Base-by-base conservation (phyloP, 2,888 invertebrate genomes). In the Antheraea yamamai region DNA sequence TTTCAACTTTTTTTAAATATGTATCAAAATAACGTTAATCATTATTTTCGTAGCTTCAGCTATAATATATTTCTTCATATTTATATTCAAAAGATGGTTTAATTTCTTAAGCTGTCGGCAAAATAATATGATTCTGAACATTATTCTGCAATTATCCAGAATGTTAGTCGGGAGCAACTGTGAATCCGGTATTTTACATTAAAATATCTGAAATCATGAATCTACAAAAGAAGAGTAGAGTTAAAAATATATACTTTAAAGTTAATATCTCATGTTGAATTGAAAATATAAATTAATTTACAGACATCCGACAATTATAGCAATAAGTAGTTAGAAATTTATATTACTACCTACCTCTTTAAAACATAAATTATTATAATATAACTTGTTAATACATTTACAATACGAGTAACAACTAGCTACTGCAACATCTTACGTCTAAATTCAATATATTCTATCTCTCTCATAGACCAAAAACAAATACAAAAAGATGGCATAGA, bases 361-460 rank as follows among this genome's bases (percentile, higher is more conserved):
- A 35, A 70, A 70, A 68, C 20, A 68, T 1, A 35, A 30, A 35
- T 66, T 68, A 68, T 20, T 39, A 70, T n/a, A 30, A 66, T 30
- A 66, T 66, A 30, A 66, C 26, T 61, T 61, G 16, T 68, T 18
- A 73, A 26, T 20, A 73, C 55, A 73, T 73, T 30, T 73, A 75
- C 35, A 58, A 39, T 71, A 72, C 61, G 58, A 61, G 47, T 73
- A 75, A 58, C 55, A 72, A 75, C 72, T 51, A 61, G 64, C 75
- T 75, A 75, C 75, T 75, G 71, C 51, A 75, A 75, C 75, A 75
- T 26, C 75, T 75, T 75, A 75, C 10, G 12, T 30, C 64, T 66
- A 66, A 26, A 30, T 66, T 26, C 39, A 20, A 70, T 70, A 70
- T n/a, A 35, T 68, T 35, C 30, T 68, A 12, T 20, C 35, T 70